phyloP scores from a whole-genome alignment of 2,888 invertebrate genomes.

The Eretmocerus hayati region DNA sequence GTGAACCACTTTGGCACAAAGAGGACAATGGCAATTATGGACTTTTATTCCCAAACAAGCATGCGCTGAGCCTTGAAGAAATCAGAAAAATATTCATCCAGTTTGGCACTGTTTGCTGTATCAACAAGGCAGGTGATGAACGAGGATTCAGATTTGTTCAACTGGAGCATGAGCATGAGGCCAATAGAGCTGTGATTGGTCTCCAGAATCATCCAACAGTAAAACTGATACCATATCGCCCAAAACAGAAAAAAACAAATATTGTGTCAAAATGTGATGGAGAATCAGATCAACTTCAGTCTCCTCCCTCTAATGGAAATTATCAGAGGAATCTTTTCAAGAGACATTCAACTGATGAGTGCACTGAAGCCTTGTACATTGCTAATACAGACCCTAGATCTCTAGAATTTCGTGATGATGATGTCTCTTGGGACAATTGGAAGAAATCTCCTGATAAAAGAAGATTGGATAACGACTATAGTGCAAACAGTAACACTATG shows the following conservation, averaged over 20 bases:
- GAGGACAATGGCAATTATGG: conserved; percentile 16
- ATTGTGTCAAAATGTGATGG: not conserved
- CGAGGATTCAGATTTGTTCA: conserved; percentile 30
- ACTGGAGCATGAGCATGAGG: conserved; percentile 22
- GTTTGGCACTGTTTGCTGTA: conserved; percentile 27
- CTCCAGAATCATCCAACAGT: conserved; percentile 12
- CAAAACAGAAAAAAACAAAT: conserved; percentile 9
- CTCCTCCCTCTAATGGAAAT: no score
- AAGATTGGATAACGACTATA: no score
- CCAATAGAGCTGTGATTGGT: conserved; percentile 14
- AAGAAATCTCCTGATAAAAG: no score
- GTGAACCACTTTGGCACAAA: conserved; percentile 6
- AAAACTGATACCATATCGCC: conserved; percentile 8
- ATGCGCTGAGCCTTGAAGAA: conserved; percentile 19
- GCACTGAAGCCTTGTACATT: no score
- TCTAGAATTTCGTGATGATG: no score
- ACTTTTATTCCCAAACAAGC: conserved; percentile 24
- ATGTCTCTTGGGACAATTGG: no score
- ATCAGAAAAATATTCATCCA: conserved; percentile 26
- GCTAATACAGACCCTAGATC: no score
- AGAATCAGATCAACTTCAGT: no score
- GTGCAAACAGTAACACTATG: no score
- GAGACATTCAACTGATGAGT: no score
- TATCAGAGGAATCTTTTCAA: no score
- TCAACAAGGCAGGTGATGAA: conserved; percentile 24